Percentiles rank a stretch among this genome's conserved stretches.
Conservation (phyloP, 1,140 invertebrate genomes). For the Anthonomus grandis region DNA sequence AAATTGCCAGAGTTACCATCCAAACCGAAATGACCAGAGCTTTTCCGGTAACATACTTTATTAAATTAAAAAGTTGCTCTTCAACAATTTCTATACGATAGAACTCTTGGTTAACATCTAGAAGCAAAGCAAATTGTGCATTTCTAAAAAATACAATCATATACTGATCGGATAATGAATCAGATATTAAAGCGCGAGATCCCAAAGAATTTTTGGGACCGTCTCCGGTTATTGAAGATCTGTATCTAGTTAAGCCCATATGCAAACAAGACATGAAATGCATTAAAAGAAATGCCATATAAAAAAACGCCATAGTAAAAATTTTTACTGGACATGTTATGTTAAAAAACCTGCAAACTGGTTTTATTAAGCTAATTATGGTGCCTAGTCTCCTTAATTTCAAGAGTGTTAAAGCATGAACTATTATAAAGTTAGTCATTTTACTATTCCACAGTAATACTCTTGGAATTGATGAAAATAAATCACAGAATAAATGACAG, state of each 20-base stretch:
- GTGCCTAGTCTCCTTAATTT: slow-evolving; percentile 5
- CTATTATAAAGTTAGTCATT: not conserved
- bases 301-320: slow-evolving; percentile 15
- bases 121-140: slow-evolving; percentile 17
- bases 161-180: slow-evolving; percentile 1
- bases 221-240: not conserved
- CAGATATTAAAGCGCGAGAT: too few species aligned
- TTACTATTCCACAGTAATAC: not conserved
- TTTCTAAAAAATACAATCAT: slow-evolving; percentile 17
- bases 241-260: slow-evolving; percentile 11
- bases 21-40: slow-evolving; percentile 31
- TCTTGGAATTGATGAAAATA: slow-evolving; percentile 7
- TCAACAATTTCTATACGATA: slow-evolving; percentile 1
- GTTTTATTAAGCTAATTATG: slow-evolving; percentile 7
- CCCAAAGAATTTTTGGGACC: too few species aligned
- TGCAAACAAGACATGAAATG: slow-evolving; percentile 20
- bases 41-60: slow-evolving; percentile 22
- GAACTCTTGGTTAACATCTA: slow-evolving; percentile 4
- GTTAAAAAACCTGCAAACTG: not conserved
- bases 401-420: not conserved
- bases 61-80: slow-evolving; percentile 1
- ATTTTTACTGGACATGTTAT: slow-evolving; percentile 11
- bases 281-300: slow-evolving; percentile 2
- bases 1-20: slow-evolving; percentile 24
- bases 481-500: slow-evolving; percentile 11